A percentile compares a stretch with the other conserved stretches of the same genome.
Evolutionary conservation across 2,797 vertebrate genomes (phyloP).

Genomic region (Pampus argenteus): DNA sequence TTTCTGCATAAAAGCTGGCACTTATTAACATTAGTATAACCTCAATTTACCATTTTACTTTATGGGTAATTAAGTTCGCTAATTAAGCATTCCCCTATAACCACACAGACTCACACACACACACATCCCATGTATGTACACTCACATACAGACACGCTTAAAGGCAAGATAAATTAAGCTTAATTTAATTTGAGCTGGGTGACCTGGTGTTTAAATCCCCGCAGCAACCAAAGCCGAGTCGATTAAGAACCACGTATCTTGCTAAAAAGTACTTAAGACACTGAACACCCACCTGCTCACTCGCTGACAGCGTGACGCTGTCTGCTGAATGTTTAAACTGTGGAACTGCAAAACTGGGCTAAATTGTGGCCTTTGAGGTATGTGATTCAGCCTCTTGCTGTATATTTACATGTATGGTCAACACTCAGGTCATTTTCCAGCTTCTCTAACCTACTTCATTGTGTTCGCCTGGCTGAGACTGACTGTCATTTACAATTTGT

Average conservation of each 20-base stretch:
- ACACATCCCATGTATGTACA: slow-evolving; percentile 13
- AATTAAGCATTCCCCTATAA: slow-evolving; percentile 42
- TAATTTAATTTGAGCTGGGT: slow-evolving; percentile 62
- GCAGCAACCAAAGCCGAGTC: slow-evolving; percentile 40
- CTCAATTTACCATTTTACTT: slow-evolving; percentile 50
- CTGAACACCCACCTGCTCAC: slow-evolving; percentile 27
- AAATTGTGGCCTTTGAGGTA: slow-evolving; percentile 2
- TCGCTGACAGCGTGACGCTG: not conserved
- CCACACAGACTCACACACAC: slow-evolving; percentile 2
- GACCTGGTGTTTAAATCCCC: slow-evolving; percentile 60
- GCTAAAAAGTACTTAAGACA: slow-evolving; percentile 47
- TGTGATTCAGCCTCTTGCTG: not conserved
- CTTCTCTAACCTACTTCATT: slow-evolving; percentile 17
- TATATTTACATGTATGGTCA: slow-evolving; percentile 15
- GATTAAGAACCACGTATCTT: slow-evolving; percentile 13
- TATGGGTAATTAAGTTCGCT: slow-evolving; percentile 58
- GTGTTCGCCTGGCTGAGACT: slow-evolving; percentile 12
- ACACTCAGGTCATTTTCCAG: slow-evolving; percentile 15
- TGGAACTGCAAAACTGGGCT: slow-evolving; percentile 20
- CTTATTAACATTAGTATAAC: slow-evolving; percentile 52
- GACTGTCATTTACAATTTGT: slow-evolving; percentile 39
- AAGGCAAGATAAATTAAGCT: slow-evolving; percentile 57
- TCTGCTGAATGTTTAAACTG: not conserved
- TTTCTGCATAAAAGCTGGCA: slow-evolving; percentile 5
- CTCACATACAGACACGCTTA: slow-evolving; percentile 35